Conservation (phyloP, 2,797 vertebrate genomes). For the Sebastiscus tertius region DNA sequence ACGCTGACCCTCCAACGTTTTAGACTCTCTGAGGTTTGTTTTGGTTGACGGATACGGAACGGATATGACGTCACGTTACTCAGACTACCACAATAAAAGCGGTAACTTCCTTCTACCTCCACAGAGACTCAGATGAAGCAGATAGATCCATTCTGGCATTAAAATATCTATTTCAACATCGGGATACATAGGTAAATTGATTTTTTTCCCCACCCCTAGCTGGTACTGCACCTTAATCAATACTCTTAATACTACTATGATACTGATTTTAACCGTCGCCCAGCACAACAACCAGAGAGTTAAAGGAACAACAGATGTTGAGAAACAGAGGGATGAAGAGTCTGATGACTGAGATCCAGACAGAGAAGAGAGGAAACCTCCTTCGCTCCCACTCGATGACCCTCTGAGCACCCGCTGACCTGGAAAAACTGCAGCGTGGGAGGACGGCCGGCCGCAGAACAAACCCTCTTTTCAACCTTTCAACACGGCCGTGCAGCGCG, state of each 20-base stretch:
- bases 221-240: background rate
- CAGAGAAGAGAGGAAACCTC: background rate
- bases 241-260: background rate
- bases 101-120: too few species aligned
- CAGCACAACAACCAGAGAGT: background rate
- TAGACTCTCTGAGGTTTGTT: too few species aligned
- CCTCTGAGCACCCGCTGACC: constrained; percentile 49
- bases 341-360: too few species aligned
- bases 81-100: too few species aligned
- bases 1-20: fast-evolving
- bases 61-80: too few species aligned
- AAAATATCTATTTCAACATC: too few species aligned
- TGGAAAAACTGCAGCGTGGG: constrained; percentile 68
- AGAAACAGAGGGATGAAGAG: background rate
- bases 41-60: too few species aligned
- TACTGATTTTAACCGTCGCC: background rate
- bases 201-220: too few species aligned
- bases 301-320: background rate
- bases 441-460: background rate
- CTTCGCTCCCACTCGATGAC: background rate
- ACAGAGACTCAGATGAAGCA: too few species aligned
- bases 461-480: constrained; percentile 50
- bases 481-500: constrained; percentile 29
- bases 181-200: too few species aligned
- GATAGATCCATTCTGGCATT: too few species aligned